phyloP scores from a whole-genome alignment of 2,888 invertebrate genomes.

The Synanthedon formicaeformis region DNA sequence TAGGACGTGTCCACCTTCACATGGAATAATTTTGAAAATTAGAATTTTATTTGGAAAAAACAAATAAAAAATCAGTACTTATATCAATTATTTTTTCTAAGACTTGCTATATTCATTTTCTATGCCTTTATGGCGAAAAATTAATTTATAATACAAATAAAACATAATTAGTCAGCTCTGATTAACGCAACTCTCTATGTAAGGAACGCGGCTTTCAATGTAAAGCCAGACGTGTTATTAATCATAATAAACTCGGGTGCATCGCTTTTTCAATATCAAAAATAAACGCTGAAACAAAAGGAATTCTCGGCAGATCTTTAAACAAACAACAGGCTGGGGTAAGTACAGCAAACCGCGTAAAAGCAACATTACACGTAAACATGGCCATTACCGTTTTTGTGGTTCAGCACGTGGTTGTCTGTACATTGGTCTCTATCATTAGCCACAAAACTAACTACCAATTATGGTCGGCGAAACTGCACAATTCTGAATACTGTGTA shows the following conservation, averaged over 20 bases:
- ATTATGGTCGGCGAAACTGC: slow-evolving; percentile 35
- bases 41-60: no score
- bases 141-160: no score
- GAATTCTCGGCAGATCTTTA: slow-evolving; percentile 12
- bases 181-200: no score
- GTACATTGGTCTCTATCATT: slow-evolving; percentile 28
- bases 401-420: slow-evolving; percentile 27
- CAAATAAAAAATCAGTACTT: no score
- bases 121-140: no score
- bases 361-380: slow-evolving; percentile 14
- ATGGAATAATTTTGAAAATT: no score
- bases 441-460: slow-evolving; percentile 30
- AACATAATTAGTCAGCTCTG: not conserved
- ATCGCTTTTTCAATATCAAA: slow-evolving; percentile 14
- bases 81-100: no score
- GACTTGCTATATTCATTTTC: no score
- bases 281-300: slow-evolving; percentile 19
- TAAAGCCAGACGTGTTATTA: slow-evolving; percentile 1
- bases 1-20: no score
- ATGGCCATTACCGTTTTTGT: slow-evolving; percentile 14
- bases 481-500: slow-evolving; percentile 24
- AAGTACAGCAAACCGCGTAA: slow-evolving; percentile 21
- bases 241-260: slow-evolving; percentile 17
- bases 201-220: no score
- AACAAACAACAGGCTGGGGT: slow-evolving; percentile 24